Evolutionary conservation across 2,797 vertebrate genomes (phyloP), one percentile per base, ranked within the genome.

Genomic region (Todus mexicanus): DNA sequence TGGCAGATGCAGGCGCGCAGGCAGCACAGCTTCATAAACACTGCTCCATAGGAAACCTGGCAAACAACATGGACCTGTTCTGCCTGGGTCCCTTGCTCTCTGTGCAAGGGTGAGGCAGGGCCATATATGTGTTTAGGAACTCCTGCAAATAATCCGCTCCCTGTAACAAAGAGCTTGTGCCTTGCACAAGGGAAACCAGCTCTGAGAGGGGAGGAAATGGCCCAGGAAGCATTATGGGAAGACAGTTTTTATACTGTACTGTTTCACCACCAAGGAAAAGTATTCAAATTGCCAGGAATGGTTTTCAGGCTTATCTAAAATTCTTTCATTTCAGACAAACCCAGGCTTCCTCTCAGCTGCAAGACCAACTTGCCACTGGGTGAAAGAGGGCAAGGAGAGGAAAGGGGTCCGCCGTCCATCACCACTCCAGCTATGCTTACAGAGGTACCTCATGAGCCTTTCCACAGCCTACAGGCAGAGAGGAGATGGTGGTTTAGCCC

Each of bases 311-410:
- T 81, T 42, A 15, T 65, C 23, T 53, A 68, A 72, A 86, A 73
- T 42, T 3, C 47, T 1, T 3, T 19, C 0, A 20, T 59, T 80
- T 56, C 40, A 64, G 20, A 57, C n/a, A 86, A 42, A 68, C 8
- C 25, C 54, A 89, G 27, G n/a, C 22, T 51, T 19, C 19, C 18
- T 33, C 48, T 80, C 1, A 2, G n/a, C 43, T 43, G 6, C 1
- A 5, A 74, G 50, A 31, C 27, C 29, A 60, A 42, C 51, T 79
- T 0, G 0, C 6, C 1, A 5, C 22, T 11, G 17, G 3, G 5
- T 2, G 5, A 85, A 87, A 40, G 51, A 54, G 23, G 25, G 35
- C 0, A 0, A 79, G 71, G 68, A 78, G 7, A 69, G 3, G 19
- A 68, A 56, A 56, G n/a, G 10, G n/a, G 29, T 37, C 33, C 7